Evolutionary conservation across 2,797 vertebrate species (phyloP).

Genomic region (Galagoides demidoff): DNA sequence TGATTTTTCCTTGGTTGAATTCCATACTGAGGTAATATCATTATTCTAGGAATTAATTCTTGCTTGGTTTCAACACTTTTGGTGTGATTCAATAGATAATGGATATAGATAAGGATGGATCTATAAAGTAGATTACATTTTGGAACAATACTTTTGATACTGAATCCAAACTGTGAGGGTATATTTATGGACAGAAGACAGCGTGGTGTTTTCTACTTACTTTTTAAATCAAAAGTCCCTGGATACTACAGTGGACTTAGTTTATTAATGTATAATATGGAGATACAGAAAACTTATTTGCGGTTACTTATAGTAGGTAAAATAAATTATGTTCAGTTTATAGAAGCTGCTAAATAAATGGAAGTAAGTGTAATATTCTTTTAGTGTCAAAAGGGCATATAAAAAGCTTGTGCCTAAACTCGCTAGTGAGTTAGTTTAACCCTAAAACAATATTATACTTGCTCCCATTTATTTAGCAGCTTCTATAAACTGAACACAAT

Average conservation of each 20-base stretch:
- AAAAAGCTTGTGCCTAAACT: too few species aligned
- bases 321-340: neutral
- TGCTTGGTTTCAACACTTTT: neutral
- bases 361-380: neutral
- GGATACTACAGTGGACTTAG: neutral
- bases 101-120: neutral
- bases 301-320: neutral
- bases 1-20: neutral
- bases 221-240: neutral
- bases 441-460: neutral
- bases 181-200: neutral
- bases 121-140: neutral
- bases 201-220: neutral
- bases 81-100: neutral
- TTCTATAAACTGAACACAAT: neutral
- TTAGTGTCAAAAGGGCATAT: neutral
- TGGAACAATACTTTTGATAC: neutral
- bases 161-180: neutral
- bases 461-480: neutral
- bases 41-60: rapidly evolving
- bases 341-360: neutral
- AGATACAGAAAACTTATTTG: neutral
- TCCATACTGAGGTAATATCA: neutral
- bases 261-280: neutral
- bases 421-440: neutral